phyloP scores from a whole-genome alignment of 2,113 vertebrate genomes.

The Pelvicachromis taeniatus region DNA sequence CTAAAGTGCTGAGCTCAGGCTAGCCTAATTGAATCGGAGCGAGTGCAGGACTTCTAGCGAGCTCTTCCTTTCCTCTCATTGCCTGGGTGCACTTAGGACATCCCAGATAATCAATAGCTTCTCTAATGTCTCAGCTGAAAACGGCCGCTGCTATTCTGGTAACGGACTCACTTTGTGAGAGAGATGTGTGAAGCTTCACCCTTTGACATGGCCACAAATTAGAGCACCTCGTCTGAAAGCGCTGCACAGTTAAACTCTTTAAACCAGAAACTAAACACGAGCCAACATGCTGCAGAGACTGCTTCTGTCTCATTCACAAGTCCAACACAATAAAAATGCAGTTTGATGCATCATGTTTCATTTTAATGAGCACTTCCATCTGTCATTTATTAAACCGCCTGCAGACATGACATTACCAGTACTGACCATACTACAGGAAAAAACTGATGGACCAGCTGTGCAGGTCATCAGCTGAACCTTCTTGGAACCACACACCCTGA shows the following conservation, averaged over 20 bases:
- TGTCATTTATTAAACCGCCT: neutral
- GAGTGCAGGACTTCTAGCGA: constrained; percentile 20
- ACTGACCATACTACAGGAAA: neutral
- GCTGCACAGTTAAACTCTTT: neutral
- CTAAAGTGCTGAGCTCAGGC: constrained; percentile 51
- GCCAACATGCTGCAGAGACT: neutral
- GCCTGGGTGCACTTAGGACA: constrained; percentile 23
- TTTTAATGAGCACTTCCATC: neutral
- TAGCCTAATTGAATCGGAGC: constrained; percentile 35
- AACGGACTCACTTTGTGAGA: neutral
- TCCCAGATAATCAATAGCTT: constrained; percentile 43
- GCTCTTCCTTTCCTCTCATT: constrained; percentile 13
- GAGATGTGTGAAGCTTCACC: neutral
- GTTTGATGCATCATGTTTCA: neutral
- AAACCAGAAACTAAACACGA: neutral
- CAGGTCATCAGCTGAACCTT: neutral
- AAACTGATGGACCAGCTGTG: neutral
- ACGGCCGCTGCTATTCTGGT: constrained; percentile 23
- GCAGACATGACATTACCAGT: neutral
- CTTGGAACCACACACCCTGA: no score
- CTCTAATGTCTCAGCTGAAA: constrained; percentile 13
- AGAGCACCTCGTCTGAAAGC: neutral
- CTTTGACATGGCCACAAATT: accelerated
- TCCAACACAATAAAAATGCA: neutral
- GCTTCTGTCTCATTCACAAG: neutral